Base-by-base conservation (phyloP, 2,888 invertebrate genomes). In the Torymus texanus region DNA sequence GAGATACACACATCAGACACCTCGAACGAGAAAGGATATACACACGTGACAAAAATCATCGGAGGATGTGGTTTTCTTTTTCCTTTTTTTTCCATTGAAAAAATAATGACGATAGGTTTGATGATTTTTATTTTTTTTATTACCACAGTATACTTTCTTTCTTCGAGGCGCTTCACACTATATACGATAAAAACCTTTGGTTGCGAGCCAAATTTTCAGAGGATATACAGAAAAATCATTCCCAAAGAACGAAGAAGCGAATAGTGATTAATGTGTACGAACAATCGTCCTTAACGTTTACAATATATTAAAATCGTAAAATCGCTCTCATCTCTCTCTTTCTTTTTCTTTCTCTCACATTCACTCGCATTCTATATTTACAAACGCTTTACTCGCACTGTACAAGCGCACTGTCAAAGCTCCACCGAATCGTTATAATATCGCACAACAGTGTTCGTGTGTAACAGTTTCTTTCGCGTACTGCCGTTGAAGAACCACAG, bases 281-380 rank as follows among this genome's bases (percentile, higher is more conserved):
- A 75, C 58, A 75, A 56, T 75, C 62, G 73, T n/a, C 70, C 61
- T 59, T 51, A 61, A 55, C 50, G 65, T 50, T 41, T 41, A 41
- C 41, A 41, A 58, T 77, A 74, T 55, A 65, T 74, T 68, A 77
- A 80, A 77, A 77, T 70, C 18, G 59, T 80, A 80, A 65, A 68
- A 74, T 76, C 66, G 41, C 24, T 62, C 61, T 53, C 72, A 59
- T 73, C 21, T 21, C 21, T 21, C 21, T 21, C 21, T 21, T 2
- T 21, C 21, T 21, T 2, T 72, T 13, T 71, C 55, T 55, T 67
- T 62, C 50, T 68, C 59, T 74, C 74, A 11, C 67, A 56, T 0
- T 76, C 75, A 80, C 77, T 77, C 71, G 74, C 77, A 77, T 58
- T 68, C 8, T 41, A 5, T 41, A 41, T 41, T 41, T 41, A 41